These are phyloP conservation scores for Pandion haliaetus DNA, from an alignment of 2,113 vertebrate species.

Conservation along the genomic window DNA sequence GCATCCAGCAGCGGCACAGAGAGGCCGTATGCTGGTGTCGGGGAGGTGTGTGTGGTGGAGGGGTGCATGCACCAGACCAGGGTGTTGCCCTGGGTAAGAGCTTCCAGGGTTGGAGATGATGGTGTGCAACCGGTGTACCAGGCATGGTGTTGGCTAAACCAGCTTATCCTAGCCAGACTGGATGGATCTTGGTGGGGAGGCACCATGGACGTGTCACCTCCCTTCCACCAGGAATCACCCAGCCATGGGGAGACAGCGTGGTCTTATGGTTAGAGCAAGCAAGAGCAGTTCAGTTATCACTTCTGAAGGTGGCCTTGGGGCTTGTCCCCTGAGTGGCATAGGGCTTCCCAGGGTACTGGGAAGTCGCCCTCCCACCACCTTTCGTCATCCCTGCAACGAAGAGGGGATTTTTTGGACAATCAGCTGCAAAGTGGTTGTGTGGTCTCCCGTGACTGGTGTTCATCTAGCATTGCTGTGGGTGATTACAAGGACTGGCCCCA, in stretches of 20 bases:
- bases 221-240: background rate
- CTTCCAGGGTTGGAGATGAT: background rate
- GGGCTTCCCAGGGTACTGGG: background rate
- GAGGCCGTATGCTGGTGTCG: accelerated
- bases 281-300: accelerated
- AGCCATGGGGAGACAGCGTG: background rate
- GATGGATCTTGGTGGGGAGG: background rate
- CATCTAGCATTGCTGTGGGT: background rate
- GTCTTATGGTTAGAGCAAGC: background rate
- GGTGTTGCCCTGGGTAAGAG: background rate
- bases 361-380: background rate
- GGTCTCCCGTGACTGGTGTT: accelerated
- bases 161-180: background rate
- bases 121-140: background rate
- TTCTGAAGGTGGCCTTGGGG: background rate
- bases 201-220: accelerated
- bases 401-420: background rate
- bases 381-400: background rate
- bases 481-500: background rate
- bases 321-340: background rate
- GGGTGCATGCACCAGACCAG: too few relatives aligned
- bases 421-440: background rate
- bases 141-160: background rate
- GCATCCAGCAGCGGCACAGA: background rate
- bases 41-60: background rate